These are phyloP conservation scores for Coenonympha glycerion DNA, from an alignment of 2,888 invertebrate genomes.

Conservation along the genomic window DNA sequence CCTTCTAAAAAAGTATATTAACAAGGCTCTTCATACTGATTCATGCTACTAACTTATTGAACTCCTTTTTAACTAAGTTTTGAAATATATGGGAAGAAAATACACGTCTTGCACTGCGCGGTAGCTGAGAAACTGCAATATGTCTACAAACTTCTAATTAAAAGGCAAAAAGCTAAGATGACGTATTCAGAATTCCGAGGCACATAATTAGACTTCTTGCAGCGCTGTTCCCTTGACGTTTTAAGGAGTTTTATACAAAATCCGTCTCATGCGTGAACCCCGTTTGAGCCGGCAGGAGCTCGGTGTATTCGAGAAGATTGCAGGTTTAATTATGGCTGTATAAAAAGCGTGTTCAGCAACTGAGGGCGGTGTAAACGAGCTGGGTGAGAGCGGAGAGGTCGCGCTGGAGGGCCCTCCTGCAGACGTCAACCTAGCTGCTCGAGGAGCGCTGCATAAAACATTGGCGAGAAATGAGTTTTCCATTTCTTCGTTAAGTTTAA, in stretches of 20 bases:
- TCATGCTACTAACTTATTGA: no score
- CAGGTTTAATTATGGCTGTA: slow-evolving; percentile 29
- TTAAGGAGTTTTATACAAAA: slow-evolving; percentile 7
- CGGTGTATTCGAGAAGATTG: slow-evolving; percentile 1
- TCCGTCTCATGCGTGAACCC: slow-evolving; percentile 2
- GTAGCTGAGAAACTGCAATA: not conserved
- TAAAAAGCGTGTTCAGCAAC: slow-evolving; percentile 31
- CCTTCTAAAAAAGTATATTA: no score
- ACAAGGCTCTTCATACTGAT: no score
- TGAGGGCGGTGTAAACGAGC: slow-evolving; percentile 33
- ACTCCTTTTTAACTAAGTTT: no score
- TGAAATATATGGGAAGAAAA: no score
- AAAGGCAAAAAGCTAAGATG: not conserved
- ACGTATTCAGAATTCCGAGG: not conserved
- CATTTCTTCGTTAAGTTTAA: slow-evolving; percentile 3
- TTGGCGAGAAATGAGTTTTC: slow-evolving; percentile 12
- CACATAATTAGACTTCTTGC: not conserved
- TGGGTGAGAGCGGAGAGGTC: slow-evolving; percentile 27
- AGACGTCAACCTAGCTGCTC: slow-evolving; percentile 33
- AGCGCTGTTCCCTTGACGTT: not conserved
- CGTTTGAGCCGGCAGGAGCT: slow-evolving; percentile 16
- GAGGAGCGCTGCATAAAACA: slow-evolving; percentile 22
- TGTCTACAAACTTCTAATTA: not conserved
- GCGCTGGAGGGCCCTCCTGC: slow-evolving; percentile 31
- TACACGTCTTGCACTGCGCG: not conserved